phyloP scores from a whole-genome alignment of 2,113 vertebrate genomes.

The Eira barbara region DNA sequence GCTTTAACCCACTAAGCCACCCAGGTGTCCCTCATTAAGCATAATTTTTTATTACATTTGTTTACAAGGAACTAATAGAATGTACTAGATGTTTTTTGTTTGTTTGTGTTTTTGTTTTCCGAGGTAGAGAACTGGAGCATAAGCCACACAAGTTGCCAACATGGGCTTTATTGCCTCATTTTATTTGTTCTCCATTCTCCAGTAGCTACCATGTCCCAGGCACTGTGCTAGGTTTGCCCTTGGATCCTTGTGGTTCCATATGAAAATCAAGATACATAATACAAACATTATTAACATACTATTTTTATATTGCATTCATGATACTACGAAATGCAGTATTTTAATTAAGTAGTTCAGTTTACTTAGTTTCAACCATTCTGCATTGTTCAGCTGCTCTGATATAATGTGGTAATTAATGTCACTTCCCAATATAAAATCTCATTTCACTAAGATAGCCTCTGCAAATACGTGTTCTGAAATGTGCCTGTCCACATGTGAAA shows the following conservation, averaged over 20 bases:
- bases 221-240: not conserved
- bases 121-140: not conserved
- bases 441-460: not conserved
- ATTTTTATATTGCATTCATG: not conserved
- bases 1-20: too few relatives aligned
- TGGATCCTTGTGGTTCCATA: not conserved
- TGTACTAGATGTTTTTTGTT: not conserved
- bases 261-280: not conserved
- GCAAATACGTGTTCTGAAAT: not conserved
- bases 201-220: not conserved
- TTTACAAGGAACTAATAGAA: not conserved
- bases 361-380: not conserved
- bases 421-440: not conserved
- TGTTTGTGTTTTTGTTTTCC: not conserved
- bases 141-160: too few relatives aligned
- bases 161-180: not conserved
- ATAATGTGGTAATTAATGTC: not conserved
- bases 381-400: not conserved
- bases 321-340: not conserved
- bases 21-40: not conserved
- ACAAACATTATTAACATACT: not conserved
- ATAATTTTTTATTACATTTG: not conserved
- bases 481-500: not conserved
- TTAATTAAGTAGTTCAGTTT: not conserved
- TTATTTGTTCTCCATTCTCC: too few relatives aligned